Evolutionary conservation across 2,797 vertebrate species (phyloP), one percentile per base, ranked within the genome.

Genomic region (Natrix natrix): DNA sequence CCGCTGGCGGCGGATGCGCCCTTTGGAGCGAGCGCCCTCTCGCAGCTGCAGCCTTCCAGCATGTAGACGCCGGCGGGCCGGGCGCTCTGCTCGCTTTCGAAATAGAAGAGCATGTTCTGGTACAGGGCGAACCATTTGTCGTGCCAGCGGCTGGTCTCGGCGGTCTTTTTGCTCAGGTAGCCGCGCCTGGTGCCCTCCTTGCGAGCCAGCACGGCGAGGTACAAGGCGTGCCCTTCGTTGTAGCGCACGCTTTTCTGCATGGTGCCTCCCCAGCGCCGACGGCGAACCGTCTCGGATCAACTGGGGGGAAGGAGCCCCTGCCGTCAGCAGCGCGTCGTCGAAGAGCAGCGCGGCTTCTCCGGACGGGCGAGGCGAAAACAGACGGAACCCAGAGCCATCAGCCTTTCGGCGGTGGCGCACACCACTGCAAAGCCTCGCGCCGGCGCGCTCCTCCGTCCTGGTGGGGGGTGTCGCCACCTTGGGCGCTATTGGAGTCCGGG

Each of bases 201-300:
- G 95, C 98, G 98, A 96, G 98, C 98, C 91, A 98, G 95, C 93
- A 97, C 95, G 74, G 98, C 98, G 95, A 99, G 98, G 97, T 98
- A 98, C 95, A 98, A 96, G 95, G 98, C 98, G 96, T 99, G 98
- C 92, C 98, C 98, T 97, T 99, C 98, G 97, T 99, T 99, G 95
- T 98, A 98, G 57, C 98, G 98, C 95, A 99, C 98, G 95, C 98
- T 99, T 96, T 99, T 99, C 98, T 99, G 99, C 99, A 99, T 98
- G 96, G 92, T 92, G 95, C 55, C 91, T 1, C 12, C 24, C 54
- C 24, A 57, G 6, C 28, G 90, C 54, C 74, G 88, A 60, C 14
- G 54, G 83, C 74, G 94, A 92, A 91, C 95, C 32, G 83, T 7
- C 37, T 74, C 8, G 93, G 89, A 28, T 43, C 54, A 24, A 66